These are phyloP conservation scores for Pterocles orientalis DNA, from an alignment of 2,113 vertebrate species.

Conservation along the genomic window DNA sequence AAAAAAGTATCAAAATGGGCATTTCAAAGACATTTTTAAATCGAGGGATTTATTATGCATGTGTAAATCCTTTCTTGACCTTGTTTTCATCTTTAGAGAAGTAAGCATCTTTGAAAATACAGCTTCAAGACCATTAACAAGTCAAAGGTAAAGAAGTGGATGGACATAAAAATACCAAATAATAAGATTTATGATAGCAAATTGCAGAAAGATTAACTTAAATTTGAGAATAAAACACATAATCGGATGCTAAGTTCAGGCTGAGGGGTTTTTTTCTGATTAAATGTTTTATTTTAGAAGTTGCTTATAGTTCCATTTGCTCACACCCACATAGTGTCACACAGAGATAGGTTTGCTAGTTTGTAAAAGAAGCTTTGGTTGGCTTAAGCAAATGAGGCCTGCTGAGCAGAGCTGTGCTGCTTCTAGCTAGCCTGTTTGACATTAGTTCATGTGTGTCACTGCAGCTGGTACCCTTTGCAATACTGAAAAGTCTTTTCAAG, in stretches of 20 bases:
- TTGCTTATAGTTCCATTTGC: neutral
- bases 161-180: neutral
- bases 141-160: neutral
- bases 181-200: neutral
- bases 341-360: neutral
- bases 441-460: neutral
- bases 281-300: neutral
- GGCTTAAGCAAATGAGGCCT: neutral
- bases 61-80: neutral
- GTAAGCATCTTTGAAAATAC: neutral
- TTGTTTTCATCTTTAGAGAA: neutral
- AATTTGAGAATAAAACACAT: neutral
- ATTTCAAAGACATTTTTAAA: neutral
- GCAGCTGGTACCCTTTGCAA: neutral
- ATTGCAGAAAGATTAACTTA: neutral
- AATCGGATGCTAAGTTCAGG: neutral
- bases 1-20: neutral
- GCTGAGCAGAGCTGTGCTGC: neutral
- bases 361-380: neutral
- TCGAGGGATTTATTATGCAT: neutral
- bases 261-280: neutral
- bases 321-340: rapidly evolving
- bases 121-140: neutral
- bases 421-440: neutral
- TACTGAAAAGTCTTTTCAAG: neutral